Base-by-base conservation (phyloP, 2,888 invertebrate genomes). In the Scaptodrosophila latifasciaeformis region DNA sequence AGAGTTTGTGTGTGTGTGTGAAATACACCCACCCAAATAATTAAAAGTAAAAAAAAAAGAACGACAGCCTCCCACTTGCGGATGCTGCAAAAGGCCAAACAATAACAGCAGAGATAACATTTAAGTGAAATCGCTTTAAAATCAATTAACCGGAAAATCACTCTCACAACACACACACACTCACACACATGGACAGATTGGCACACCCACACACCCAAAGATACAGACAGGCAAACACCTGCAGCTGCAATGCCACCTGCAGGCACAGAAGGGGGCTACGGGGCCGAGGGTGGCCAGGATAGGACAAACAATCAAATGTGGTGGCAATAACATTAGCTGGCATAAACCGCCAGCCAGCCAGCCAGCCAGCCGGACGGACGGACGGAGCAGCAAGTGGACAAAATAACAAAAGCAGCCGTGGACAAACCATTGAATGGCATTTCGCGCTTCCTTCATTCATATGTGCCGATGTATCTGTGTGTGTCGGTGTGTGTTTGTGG, bases 81-180 rank as follows among this genome's bases (percentile, higher is more conserved):
- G n/a, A n/a, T n/a, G n/a, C n/a, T n/a, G n/a, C n/a, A n/a, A 27
- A 9, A 31, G 31, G 31, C 2, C n/a, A 10, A 2, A 19, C 21
- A 21, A 21, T 40, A 40, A 40, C 21, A 21, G 18, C 65, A 64
- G 59, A 64, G 70, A 75, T 78, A 75, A 75, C 78, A 78, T 71
- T 78, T 82, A 82, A 81, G 76, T 68, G 80, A 78, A 76, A 79
- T 81, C 83, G 82, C 82, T 84, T 84, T 82, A 83, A 84, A 84
- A 84, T 84, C 84, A 84, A 84, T 84, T 84, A 84, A 84, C 82
- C 84, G 82, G 76, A 84, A 84, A 84, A 84, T 84, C 84, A 84
- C 84, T 83, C 69, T 80, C 78, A 82, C 82, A 70, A 75, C 70
- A 56, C 65, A 46, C 30, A 5, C 44, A 31, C 50, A 12, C 40